Evolutionary conservation across 1,140 invertebrate species (phyloP), one percentile per base, ranked within the genome.

Genomic region (Bombyx mandarina): DNA sequence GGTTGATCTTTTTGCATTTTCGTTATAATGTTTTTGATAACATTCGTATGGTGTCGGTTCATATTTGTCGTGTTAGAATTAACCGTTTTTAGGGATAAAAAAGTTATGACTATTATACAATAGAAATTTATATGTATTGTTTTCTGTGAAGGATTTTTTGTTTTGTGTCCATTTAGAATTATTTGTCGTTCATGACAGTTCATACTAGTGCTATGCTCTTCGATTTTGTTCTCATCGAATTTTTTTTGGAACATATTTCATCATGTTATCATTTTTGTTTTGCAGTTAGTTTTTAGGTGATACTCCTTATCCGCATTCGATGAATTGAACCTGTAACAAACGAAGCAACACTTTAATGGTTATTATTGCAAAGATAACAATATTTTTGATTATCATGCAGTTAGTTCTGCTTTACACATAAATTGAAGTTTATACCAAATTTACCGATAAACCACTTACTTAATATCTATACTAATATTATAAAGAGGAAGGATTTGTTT

Each of bases 41-140:
- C 66, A 42, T 69, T 60, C 50, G 52, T 74, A 42, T 55, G 61
- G 60, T 73, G 66, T 46, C 65, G 63, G 60, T 81, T 85, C 79
- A 84, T 84, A 58, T 82, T 84, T 54, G 82, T 80, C 22, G 84
- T 85, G 47, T 87, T 82, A 6, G 84, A 84, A 59, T 87, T 87
- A 56, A 79, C 82, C 8, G 68, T 61, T 67, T 76, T 65, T 35
- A 83, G 45, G 43, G 75, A 75, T 64, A 84, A 55, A 69, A 66
- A 73, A 63, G 72, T 67, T 58, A 79, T 67, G 53, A 80, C 55
- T 42, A 79, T 47, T 53, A 79, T 70, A 12, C 62, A 71, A 63
- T 75, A 79, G 18, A 77, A 60, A 71, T 84, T 83, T 60, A 77
- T 71, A 63, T 35, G 26, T 35, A 35, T 35, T 5, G 1, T 35